These are phyloP conservation scores for Oxyruncus cristatus DNA, from an alignment of 2,113 vertebrate species.

Conservation along the genomic window DNA sequence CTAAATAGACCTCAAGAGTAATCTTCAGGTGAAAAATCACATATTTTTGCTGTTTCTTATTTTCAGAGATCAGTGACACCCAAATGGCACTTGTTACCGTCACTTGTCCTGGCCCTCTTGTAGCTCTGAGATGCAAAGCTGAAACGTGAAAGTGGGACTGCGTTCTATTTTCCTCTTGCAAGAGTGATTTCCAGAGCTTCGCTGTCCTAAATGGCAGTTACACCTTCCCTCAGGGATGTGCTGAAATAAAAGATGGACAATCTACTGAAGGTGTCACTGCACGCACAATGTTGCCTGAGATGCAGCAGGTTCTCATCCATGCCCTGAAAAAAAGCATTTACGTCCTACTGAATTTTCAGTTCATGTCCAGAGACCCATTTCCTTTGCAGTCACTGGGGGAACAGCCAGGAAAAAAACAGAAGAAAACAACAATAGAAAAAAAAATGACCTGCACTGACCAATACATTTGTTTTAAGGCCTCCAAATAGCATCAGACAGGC, in stretches of 20 bases:
- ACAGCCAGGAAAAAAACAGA: background rate
- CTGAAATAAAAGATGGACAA: background rate
- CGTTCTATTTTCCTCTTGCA: background rate
- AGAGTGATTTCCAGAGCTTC: background rate
- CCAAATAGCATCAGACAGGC: background rate
- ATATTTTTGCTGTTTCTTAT: accelerated
- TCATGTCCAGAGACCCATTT: background rate
- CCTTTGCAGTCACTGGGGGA: background rate
- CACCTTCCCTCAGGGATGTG: background rate
- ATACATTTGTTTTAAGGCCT: background rate
- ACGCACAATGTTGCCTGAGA: background rate
- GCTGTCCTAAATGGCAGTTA: background rate
- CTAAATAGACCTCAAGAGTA: background rate
- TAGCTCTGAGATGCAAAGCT: background rate
- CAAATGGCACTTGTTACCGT: background rate
- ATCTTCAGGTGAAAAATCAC: background rate
- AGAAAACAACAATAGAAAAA: accelerated
- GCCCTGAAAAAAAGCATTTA: background rate
- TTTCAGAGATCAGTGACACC: background rate
- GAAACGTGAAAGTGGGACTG: accelerated
- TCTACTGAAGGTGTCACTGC: background rate
- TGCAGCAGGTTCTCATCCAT: background rate
- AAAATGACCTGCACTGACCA: background rate
- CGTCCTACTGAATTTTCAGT: background rate
- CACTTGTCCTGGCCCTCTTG: background rate